Conservation (phyloP, 2,113 vertebrate genomes). For the Aplodontia rufa region DNA sequence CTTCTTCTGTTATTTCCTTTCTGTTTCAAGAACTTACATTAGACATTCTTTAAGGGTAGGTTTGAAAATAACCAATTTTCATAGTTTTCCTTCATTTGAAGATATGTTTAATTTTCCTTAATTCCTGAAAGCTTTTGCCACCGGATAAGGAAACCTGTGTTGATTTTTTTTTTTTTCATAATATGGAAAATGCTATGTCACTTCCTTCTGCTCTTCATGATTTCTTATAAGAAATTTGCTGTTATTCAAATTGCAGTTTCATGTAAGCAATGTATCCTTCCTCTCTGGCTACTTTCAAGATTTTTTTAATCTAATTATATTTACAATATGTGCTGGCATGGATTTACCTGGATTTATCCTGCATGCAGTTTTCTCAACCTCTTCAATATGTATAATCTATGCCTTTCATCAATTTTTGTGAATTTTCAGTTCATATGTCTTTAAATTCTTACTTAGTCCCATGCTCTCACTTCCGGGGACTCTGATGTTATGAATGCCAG, state of each 20-base stretch:
- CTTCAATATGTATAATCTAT: conserved; percentile 10
- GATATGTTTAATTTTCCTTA: background rate
- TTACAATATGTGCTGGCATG: background rate
- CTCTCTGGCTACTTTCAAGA: background rate
- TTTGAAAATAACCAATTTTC: conserved; percentile 8
- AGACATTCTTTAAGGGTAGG: background rate
- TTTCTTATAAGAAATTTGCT: background rate
- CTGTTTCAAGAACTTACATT: background rate
- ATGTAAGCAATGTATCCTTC: background rate
- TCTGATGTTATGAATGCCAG: background rate
- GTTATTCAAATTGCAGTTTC: background rate
- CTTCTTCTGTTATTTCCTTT: background rate
- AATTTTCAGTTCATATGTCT: background rate
- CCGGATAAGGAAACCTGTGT: background rate
- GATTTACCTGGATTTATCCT: background rate
- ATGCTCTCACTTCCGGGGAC: background rate
- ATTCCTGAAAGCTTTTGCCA: conserved; percentile 6
- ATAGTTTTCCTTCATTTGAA: background rate
- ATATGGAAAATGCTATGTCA: background rate
- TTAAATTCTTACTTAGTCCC: background rate
- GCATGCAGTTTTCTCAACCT: background rate
- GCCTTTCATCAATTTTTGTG: conserved; percentile 13
- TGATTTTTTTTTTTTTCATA: background rate
- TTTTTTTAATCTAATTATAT: background rate
- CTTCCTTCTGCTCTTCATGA: background rate